These are phyloP conservation scores for Sinocyclocheilus anshuiensis DNA, from an alignment of 2,113 vertebrate genomes.

Conservation along the genomic window DNA sequence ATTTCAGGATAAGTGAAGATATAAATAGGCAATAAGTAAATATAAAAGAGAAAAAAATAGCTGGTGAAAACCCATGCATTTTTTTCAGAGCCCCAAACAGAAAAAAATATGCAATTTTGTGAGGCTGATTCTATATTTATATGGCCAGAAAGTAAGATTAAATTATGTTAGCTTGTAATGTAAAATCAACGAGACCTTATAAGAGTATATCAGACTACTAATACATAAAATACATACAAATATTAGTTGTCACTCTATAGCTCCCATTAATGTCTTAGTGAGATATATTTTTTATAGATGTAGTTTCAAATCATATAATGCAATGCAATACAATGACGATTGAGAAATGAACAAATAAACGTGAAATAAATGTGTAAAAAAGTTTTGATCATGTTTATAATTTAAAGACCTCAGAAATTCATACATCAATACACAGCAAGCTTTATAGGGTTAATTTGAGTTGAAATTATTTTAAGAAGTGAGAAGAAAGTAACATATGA, in stretches of 20 bases:
- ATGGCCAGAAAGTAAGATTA: background rate
- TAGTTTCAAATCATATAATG: no score
- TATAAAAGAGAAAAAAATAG: background rate
- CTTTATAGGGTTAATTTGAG: background rate
- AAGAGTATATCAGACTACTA: background rate
- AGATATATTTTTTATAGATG: no score
- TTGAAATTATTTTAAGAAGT: background rate
- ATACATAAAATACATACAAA: background rate
- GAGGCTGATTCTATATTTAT: background rate
- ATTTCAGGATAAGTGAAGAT: background rate
- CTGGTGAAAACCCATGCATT: background rate
- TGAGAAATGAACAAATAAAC: no score
- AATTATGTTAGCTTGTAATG: background rate
- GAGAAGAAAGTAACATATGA: background rate
- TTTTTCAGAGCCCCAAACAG: background rate
- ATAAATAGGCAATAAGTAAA: no score
- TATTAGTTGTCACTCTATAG: background rate
- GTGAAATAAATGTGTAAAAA: no score
- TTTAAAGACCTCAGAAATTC: background rate
- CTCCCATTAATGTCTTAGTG: background rate
- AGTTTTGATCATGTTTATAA: background rate
- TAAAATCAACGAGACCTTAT: background rate
- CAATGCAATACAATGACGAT: no score
- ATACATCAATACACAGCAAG: background rate
- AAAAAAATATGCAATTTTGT: no score